Evolutionary conservation across 2,797 vertebrate species (phyloP).

Genomic region (Bovichtus variegatus): DNA sequence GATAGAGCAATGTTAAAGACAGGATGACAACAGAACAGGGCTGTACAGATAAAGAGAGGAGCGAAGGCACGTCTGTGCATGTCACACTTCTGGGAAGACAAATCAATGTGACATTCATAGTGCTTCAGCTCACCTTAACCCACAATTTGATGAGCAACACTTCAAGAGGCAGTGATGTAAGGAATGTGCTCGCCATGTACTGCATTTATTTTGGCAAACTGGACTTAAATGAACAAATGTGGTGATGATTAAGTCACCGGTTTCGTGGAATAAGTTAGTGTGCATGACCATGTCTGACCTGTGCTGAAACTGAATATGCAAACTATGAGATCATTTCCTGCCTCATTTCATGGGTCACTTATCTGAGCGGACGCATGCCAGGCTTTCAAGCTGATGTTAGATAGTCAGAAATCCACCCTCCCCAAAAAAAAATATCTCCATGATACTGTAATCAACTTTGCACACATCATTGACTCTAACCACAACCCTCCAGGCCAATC

Average conservation of each 20-base stretch:
- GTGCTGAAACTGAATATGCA: constrained; percentile 44
- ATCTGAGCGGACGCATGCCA: constrained; percentile 46
- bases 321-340: constrained; percentile 70
- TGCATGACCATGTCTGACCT: constrained; percentile 40
- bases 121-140: constrained; percentile 23
- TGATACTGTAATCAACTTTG: constrained; percentile 49
- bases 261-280: constrained; percentile 46
- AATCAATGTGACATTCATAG: constrained; percentile 45
- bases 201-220: constrained; percentile 38
- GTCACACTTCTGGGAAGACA: constrained; percentile 51
- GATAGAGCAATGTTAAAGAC: constrained; percentile 52
- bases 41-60: constrained; percentile 29
- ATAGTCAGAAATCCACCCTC: constrained; percentile 53
- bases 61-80: constrained; percentile 36
- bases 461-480: constrained; percentile 22
- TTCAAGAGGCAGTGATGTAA: constrained; percentile 18
- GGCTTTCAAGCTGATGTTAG: constrained; percentile 45
- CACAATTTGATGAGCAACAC: constrained; percentile 61
- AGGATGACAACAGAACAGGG: constrained; percentile 47
- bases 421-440: constrained; percentile 29
- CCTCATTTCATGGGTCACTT: constrained; percentile 66
- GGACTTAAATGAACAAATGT: constrained; percentile 24
- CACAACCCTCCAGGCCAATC: constrained; percentile 23
- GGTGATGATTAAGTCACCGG: constrained; percentile 38
- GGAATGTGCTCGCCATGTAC: constrained; percentile 22